Conservation (phyloP, 2,113 vertebrate species). For the Phalacrocorax aristotelis region DNA sequence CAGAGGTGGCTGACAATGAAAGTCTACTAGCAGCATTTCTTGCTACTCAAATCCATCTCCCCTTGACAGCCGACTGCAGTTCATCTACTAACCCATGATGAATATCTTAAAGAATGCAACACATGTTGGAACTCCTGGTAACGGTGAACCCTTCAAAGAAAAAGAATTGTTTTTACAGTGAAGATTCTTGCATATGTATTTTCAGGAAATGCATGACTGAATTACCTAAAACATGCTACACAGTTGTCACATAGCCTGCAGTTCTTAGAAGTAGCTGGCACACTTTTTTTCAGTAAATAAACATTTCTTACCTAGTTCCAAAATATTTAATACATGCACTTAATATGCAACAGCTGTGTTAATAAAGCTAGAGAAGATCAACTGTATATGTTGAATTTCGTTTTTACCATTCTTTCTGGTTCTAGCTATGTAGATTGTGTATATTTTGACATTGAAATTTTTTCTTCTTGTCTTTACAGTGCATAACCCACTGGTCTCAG, state of each 20-base stretch:
- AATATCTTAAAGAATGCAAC: background rate
- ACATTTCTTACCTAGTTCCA: background rate
- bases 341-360: background rate
- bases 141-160: background rate
- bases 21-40: slow-evolving; percentile 30
- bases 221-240: background rate
- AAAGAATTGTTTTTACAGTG: background rate
- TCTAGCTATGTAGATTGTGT: background rate
- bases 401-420: background rate
- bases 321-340: background rate
- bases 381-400: background rate
- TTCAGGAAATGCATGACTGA: background rate
- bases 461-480: background rate
- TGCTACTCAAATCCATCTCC: background rate
- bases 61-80: background rate
- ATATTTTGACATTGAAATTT: background rate
- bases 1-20: slow-evolving; percentile 31
- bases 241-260: background rate
- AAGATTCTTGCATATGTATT: background rate
- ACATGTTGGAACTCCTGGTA: background rate
- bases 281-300: background rate
- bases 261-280: background rate
- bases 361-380: background rate
- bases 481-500: background rate
- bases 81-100: background rate